Evolutionary conservation across 2,888 invertebrate species (phyloP).

Genomic region (Drosophila yooni): DNA sequence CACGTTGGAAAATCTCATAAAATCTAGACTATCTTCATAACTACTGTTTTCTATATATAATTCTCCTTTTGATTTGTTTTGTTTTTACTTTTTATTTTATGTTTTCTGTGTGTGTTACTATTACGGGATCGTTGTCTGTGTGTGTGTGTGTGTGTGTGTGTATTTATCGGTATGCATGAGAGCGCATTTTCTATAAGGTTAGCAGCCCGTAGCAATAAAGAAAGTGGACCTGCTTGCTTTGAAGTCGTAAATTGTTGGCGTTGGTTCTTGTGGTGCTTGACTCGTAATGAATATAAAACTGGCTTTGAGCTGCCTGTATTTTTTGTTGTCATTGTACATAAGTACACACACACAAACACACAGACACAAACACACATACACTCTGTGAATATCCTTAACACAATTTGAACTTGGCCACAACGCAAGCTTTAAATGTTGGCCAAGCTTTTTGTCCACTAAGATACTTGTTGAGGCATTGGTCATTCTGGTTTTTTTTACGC

Average conservation of each 20-base stretch:
- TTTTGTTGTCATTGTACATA: slow-evolving; percentile 23
- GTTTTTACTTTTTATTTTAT: slow-evolving; percentile 16
- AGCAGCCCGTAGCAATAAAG: slow-evolving; percentile 50
- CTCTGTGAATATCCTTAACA: slow-evolving; percentile 40
- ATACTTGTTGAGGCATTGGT: slow-evolving; percentile 70
- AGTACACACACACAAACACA: slow-evolving; percentile 4
- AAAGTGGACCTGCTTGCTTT: slow-evolving; percentile 47
- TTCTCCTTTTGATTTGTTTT: slow-evolving; percentile 5
- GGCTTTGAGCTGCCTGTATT: slow-evolving; percentile 59
- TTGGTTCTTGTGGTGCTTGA: slow-evolving; percentile 31
- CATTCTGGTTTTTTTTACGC: background rate
- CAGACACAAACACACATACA: slow-evolving; percentile 1
- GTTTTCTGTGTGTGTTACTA: slow-evolving; percentile 10
- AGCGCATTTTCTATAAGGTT: slow-evolving; percentile 39
- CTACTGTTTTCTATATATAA: background rate
- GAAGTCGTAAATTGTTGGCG: slow-evolving; percentile 67
- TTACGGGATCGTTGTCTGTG: background rate
- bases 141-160: slow-evolving; percentile 13
- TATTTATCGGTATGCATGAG: slow-evolving; percentile 26
- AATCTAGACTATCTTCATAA: slow-evolving; percentile 11
- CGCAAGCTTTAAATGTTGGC: slow-evolving; percentile 28
- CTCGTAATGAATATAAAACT: slow-evolving; percentile 73
- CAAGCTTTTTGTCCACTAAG: slow-evolving; percentile 40
- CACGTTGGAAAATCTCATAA: background rate
- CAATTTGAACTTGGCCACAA: slow-evolving; percentile 37